Evolutionary conservation across 2,113 vertebrate genomes (phyloP), one percentile per base, ranked within the genome.

Genomic region (Caretta caretta): DNA sequence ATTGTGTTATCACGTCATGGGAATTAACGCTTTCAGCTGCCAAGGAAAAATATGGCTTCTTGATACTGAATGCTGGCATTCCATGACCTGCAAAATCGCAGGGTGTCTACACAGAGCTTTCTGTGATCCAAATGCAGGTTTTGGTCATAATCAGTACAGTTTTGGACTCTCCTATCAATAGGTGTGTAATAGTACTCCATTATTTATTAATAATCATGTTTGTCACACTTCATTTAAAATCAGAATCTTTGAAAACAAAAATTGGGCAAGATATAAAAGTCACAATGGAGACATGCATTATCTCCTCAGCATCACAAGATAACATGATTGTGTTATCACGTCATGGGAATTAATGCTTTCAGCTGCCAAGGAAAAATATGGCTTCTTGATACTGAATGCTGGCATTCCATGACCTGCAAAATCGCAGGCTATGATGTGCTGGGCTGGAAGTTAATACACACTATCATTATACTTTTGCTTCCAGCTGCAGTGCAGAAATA

Each of bases 31-130:
- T 7, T 82, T 83, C 19, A 89, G 6, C 27, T 88, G 79, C 79
- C 27, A 59, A 57, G 72, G 62, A 24, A 62, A 65, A 35, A 57
- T 50, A 13, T 0, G 19, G 10, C 35, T 81, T 92, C 20, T 92
- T 54, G 76, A 24, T 91, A 4, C 42, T 3, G 25, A 31, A 3
- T 31, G 72, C 10, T 75, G n/a, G 19, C 38, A 42, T 75, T 75
- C n/a, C 11, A 42, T 42, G 20, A 14, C 12, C 0, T 65, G 14
- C 5, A 14, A 5, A 75, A n/a, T 51, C 49, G 62, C 0, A 0
- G 56, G 38, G 42, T 42, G 42, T 42, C 42, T 42, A 42, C 42
- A 42, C 42, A 42, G 42, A 42, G 42, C 42, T 42, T 42, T 42
- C 42, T 42, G 42, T 42, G 42, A 42, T 42, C 42, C 42, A 42